Percentiles rank a stretch among this genome's conserved stretches.
Conservation (phyloP, 30 jellyfish, hydroid and myxozoan species). For the Nemopilema nomurai region DNA sequence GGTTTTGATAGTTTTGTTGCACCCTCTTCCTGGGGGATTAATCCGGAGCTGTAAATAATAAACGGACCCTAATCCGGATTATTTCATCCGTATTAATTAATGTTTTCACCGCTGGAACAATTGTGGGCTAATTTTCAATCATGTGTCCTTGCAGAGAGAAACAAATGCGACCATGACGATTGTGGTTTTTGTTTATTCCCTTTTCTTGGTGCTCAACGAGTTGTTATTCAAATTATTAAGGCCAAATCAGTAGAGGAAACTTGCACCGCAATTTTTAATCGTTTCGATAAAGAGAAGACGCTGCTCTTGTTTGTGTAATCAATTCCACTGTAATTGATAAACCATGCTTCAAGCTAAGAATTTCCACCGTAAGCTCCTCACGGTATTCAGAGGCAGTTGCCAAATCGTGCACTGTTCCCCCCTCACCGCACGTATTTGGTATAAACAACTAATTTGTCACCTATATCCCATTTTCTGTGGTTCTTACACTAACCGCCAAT, state of each 20-base stretch:
- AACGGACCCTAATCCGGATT: neutral
- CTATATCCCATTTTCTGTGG: too few species aligned
- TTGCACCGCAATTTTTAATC: neutral
- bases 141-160: neutral
- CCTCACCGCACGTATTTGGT: neutral
- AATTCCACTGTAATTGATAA: neutral
- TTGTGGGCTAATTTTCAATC: constrained; percentile 7
- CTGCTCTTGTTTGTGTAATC: neutral
- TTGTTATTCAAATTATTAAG: neutral
- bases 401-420: neutral
- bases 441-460: neutral
- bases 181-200: neutral
- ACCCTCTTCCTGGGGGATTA: neutral
- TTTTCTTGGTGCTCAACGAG: neutral
- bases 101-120: constrained; percentile 1
- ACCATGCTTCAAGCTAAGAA: neutral
- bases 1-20: neutral
- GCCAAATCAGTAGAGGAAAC: neutral
- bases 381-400: neutral
- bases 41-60: neutral
- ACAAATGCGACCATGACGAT: neutral
- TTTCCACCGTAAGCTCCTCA: neutral
- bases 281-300: neutral
- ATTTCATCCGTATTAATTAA: constrained; percentile 16
- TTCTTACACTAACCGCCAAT: too few species aligned